Conservation (phyloP, 2,888 invertebrate genomes). For the Cyaniris semiargus region DNA sequence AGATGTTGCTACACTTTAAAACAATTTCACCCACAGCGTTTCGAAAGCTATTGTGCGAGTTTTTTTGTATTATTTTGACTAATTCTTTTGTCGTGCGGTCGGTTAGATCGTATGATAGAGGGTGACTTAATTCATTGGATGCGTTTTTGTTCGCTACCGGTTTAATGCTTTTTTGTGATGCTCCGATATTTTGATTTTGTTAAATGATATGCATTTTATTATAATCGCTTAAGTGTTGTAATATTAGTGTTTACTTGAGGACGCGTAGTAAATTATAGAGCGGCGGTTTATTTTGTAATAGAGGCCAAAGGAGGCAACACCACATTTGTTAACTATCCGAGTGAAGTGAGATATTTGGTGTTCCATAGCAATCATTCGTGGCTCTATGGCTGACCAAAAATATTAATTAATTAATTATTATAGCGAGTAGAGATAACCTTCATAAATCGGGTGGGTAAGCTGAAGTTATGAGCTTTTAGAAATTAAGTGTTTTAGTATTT, state of each 20-base stretch:
- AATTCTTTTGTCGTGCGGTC: constrained; percentile 78
- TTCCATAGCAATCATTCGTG: too few relatives aligned
- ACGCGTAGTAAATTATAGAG: background rate
- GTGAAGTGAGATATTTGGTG: too few relatives aligned
- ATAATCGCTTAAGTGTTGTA: constrained; percentile 42
- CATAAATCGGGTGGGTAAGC: too few relatives aligned
- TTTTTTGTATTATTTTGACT: constrained; percentile 72
- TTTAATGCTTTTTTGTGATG: constrained; percentile 53
- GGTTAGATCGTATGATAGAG: constrained; percentile 71
- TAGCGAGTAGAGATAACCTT: too few relatives aligned
- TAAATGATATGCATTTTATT: constrained; percentile 44
- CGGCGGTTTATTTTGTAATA: constrained; percentile 20
- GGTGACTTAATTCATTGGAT: constrained; percentile 67
- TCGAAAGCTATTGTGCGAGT: constrained; percentile 70
- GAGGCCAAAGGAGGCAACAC: background rate
- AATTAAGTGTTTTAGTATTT: too few relatives aligned
- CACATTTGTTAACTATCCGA: too few relatives aligned
- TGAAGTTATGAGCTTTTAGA: too few relatives aligned
- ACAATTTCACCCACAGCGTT: constrained; percentile 78
- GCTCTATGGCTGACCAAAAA: too few relatives aligned
- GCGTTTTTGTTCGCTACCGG: constrained; percentile 68
- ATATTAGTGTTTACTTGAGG: constrained; percentile 35
- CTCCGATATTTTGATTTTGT: constrained; percentile 50
- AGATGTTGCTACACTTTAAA: constrained; percentile 80
- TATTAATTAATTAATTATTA: too few relatives aligned